Evolutionary conservation across 2,113 vertebrate species (phyloP).

Genomic region (Castor canadensis): DNA sequence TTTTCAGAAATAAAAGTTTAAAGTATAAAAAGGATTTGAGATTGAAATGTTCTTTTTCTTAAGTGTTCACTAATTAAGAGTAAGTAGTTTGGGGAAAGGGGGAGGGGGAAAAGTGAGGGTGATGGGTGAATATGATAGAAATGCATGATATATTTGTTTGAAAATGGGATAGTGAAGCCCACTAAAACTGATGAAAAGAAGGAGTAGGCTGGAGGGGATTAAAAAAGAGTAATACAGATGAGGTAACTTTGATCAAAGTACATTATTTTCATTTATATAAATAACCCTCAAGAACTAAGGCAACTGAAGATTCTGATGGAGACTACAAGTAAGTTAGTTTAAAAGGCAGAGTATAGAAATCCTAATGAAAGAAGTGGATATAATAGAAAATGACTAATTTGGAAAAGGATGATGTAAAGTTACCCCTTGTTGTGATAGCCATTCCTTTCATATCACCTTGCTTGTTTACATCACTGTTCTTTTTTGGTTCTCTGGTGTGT

Average conservation of each 20-base stretch:
- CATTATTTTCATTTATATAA: no score
- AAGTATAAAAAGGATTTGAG: neutral
- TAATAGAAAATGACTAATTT: neutral
- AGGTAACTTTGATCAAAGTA: no score
- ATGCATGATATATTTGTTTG: no score
- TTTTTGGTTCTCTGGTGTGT: neutral
- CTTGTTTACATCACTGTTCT: neutral
- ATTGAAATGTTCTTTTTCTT: neutral
- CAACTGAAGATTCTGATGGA: neutral
- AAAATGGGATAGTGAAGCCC: no score
- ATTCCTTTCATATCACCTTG: neutral
- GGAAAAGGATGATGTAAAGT: neutral
- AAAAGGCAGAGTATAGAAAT: neutral
- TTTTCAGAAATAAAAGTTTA: neutral
- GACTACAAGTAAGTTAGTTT: neutral
- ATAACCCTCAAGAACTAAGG: neutral
- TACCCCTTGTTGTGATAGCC: neutral
- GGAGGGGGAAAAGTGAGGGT: no score
- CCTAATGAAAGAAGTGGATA: neutral
- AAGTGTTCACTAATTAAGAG: neutral
- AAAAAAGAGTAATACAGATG: no score
- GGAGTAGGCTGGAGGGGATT: no score
- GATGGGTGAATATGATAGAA: no score
- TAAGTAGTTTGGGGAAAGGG: neutral
- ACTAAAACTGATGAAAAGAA: no score